These are phyloP conservation scores for Eucidaris tribuloides DNA, from an alignment of 35 echinoderm and acorn worm species.

Conservation along the genomic window DNA sequence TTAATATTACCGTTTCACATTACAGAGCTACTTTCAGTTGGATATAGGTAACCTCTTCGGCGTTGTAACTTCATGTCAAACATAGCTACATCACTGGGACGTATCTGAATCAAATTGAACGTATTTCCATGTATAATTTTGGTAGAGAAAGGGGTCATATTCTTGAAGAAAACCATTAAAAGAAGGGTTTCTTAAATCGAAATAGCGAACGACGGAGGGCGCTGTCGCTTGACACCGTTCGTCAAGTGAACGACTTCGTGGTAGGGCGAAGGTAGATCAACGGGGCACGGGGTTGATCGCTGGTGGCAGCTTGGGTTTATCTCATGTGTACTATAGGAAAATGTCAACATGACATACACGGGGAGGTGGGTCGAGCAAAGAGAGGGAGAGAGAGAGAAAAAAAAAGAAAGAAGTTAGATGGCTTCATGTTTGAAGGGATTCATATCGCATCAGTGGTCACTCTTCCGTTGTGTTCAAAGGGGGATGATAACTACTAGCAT, in stretches of 20 bases:
- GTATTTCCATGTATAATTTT: neutral
- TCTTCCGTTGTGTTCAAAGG: neutral
- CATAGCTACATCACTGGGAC: neutral
- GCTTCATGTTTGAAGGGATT: constrained; percentile 2
- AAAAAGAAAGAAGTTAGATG: neutral
- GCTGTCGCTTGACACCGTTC: neutral
- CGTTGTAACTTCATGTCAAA: too few species aligned
- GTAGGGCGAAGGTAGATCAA: constrained; percentile 1
- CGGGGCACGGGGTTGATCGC: constrained; percentile 25
- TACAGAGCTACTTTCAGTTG: too few species aligned
- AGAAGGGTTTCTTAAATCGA: too few species aligned
- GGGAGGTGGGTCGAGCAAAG: neutral
- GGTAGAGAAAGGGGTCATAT: neutral
- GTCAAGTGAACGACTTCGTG: neutral
- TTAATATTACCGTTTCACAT: too few species aligned
- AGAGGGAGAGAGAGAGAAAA: neutral
- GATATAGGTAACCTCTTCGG: too few species aligned
- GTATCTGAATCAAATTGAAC: neutral
- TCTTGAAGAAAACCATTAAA: too few species aligned
- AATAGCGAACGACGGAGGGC: neutral
- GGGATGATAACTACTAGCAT: neutral
- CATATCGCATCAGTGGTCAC: constrained; percentile 6
- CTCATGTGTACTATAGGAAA: neutral
- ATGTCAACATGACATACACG: neutral
- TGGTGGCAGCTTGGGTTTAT: constrained; percentile 2